Conservation (phyloP, 2,113 vertebrate genomes). For the Harpagus bidentatus region DNA sequence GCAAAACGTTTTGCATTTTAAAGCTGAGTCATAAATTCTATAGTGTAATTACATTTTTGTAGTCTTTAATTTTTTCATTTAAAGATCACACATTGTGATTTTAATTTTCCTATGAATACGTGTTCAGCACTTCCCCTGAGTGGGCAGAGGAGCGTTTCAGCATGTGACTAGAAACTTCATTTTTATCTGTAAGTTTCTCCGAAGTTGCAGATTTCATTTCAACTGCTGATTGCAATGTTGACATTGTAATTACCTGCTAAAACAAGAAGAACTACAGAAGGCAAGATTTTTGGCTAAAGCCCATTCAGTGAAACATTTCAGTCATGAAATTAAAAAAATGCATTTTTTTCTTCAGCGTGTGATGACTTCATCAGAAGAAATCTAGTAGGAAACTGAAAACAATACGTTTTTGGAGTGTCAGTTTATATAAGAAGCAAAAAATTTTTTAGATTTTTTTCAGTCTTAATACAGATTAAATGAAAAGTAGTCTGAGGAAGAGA, state of each 20-base stretch:
- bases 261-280: neutral
- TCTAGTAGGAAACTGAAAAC: neutral
- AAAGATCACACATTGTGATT: constrained; percentile 39
- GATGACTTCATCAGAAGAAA: neutral
- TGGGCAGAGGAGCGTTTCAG: neutral
- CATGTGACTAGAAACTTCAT: neutral
- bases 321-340: neutral
- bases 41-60: constrained; percentile 40
- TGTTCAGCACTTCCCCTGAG: neutral
- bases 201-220: constrained; percentile 28
- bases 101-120: neutral
- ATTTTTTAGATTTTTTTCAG: neutral
- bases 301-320: neutral
- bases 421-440: neutral
- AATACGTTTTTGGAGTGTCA: neutral
- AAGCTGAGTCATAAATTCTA: constrained; percentile 54
- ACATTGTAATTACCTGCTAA: neutral
- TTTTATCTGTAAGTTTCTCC: constrained; percentile 9
- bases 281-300: neutral
- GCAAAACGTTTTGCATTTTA: constrained; percentile 31
- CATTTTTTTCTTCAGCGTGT: neutral
- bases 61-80: constrained; percentile 59
- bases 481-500: neutral
- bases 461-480: neutral
- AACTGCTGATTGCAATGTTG: constrained; percentile 8